Conservation (phyloP, 1,140 invertebrate species). For the Rhizoglyphus robini region DNA sequence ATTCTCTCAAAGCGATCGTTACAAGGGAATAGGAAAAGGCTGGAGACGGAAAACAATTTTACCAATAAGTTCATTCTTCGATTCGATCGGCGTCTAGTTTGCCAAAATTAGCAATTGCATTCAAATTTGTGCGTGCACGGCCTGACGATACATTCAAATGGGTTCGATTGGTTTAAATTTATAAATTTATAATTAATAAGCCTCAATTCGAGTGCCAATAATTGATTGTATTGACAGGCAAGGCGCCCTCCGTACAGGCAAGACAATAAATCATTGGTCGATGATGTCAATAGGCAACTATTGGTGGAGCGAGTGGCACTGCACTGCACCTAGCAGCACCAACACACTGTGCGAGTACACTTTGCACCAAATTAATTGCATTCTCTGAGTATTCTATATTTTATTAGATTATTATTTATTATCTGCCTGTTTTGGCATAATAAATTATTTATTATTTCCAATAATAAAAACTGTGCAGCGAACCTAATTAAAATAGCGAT, state of each 20-base stretch:
- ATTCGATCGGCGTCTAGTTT: no score
- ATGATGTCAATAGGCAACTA: not conserved
- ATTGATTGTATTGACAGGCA: constrained; percentile 9
- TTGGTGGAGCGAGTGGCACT: not conserved
- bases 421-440: not conserved
- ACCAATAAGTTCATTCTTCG: no score
- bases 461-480: not conserved
- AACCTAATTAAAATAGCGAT: not conserved
- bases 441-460: not conserved
- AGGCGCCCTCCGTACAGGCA: not conserved
- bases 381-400: not conserved
- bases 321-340: not conserved
- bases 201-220: not conserved
- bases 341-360: no score
- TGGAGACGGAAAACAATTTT: no score
- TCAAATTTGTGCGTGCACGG: constrained; percentile 1
- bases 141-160: not conserved
- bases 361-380: constrained; percentile 4
- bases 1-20: no score
- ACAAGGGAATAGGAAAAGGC: no score
- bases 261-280: constrained; percentile 7
- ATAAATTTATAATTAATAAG: constrained; percentile 6
- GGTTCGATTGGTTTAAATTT: not conserved
- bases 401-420: not conserved
- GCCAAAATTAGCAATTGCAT: constrained; percentile 9